Percentiles rank a stretch among this genome's conserved stretches.
Conservation (phyloP, 1,140 invertebrate species). For the Trinorchestia longiramus region DNA sequence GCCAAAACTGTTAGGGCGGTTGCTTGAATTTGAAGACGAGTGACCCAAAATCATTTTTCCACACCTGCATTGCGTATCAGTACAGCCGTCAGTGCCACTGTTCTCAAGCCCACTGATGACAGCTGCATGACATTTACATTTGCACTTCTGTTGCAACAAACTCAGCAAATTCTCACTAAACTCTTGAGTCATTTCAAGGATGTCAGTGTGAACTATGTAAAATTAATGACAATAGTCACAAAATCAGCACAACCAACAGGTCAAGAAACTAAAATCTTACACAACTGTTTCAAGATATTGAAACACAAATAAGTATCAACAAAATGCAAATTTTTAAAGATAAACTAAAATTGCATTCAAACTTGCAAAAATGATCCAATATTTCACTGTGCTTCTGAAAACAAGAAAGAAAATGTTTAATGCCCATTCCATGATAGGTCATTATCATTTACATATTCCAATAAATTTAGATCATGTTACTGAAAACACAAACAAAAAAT, state of each 20-base stretch:
- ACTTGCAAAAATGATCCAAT: background rate
- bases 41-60: background rate
- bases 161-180: background rate
- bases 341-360: background rate
- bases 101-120: constrained; percentile 16
- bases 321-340: background rate
- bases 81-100: constrained; percentile 1
- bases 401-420: background rate
- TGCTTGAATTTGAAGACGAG: background rate
- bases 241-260: background rate
- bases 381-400: background rate
- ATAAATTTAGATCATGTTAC: background rate
- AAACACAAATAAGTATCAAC: constrained; percentile 7
- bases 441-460: background rate
- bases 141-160: background rate
- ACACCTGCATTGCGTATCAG: background rate
- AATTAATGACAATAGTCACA: background rate
- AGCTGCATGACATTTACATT: background rate
- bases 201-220: background rate
- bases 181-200: background rate
- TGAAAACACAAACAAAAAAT: background rate
- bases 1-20: background rate
- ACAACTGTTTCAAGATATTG: background rate
- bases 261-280: constrained; percentile 35
- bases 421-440: background rate